phyloP scores from a whole-genome alignment of 2,888 invertebrate species.

The Dasypolia templi region DNA sequence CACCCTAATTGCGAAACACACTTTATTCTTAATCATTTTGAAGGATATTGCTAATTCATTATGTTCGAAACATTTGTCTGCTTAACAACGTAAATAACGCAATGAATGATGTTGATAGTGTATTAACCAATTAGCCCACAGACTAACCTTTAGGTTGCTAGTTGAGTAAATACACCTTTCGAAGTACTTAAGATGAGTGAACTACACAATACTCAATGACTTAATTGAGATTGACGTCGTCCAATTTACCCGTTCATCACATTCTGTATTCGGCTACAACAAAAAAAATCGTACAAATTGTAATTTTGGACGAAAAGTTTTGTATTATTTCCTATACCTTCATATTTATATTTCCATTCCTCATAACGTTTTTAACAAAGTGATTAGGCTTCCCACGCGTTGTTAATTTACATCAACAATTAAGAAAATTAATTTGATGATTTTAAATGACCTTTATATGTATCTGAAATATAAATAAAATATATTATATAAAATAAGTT shows the following conservation, averaged over 20 bases:
- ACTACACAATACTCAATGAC: constrained; percentile 32
- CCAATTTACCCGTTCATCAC: constrained; percentile 32
- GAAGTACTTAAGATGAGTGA: constrained; percentile 36
- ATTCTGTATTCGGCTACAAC: constrained; percentile 5
- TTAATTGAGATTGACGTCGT: constrained; percentile 25
- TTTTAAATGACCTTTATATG: constrained; percentile 37
- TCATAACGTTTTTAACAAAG: constrained; percentile 3
- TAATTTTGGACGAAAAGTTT: too few relatives aligned
- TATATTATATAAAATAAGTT: too few relatives aligned
- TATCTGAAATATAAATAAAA: too few relatives aligned
- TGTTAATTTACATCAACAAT: constrained; percentile 40
- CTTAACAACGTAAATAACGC: too few relatives aligned
- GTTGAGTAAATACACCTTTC: constrained; percentile 12
- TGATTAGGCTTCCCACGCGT: constrained; percentile 24
- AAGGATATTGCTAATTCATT: too few relatives aligned
- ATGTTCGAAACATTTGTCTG: too few relatives aligned
- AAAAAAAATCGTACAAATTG: constrained; percentile 1
- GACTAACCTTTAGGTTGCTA: background rate
- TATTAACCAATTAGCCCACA: too few relatives aligned
- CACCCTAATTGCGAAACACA: too few relatives aligned
- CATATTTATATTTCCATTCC: constrained; percentile 2
- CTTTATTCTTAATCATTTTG: too few relatives aligned
- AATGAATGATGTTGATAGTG: too few relatives aligned
- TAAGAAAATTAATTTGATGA: constrained; percentile 27
- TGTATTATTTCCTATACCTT: too few relatives aligned